Base-by-base conservation (phyloP, 2,888 invertebrate species). In the Ommatoiulus sabulosus region DNA sequence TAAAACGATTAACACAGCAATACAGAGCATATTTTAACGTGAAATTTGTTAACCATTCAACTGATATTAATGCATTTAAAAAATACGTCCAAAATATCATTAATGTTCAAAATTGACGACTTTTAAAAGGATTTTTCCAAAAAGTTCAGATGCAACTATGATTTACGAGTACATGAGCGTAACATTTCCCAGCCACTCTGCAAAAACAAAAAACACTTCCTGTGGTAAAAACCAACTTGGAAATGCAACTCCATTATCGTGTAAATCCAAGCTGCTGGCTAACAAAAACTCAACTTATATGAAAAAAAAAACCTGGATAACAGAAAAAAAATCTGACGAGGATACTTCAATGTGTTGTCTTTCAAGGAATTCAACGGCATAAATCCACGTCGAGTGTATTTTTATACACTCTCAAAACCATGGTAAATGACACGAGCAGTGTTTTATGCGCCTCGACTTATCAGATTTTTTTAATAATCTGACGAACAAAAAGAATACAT, bases 381-480 rank as follows among this genome's bases (percentile, higher is more conserved):
- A 72, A 72, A 72, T 72, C 24, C 7, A 6, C 7, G 24, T 24
- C 6, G 72, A 72, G 72, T 72, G 72, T 24, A 24, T 24, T 72
- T 72, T 72, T 24, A 72, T 24, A 72, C 10, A 72, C 72, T 72
- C 72, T 20, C n/a, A 24, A 72, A 72, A 24, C 72, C 20, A 24
- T 72, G 72, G 72, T n/a, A 72, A 72, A 24, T 72, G 72, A n/a
- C 72, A 72, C 72, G 72, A 20, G 72, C 72, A 72, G 20, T 20
- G 72, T 72, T 72, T 72, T 72, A 72, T 72, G 72, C 8, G 72
- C 72, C 72, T 72, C 72, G 24, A 72, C 72, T 72, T 72, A 72
- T 72, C 72, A 72, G 72, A 72, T 72, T 72, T 72, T 72, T 72
- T 72, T 72, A 72, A 72, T 72, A 72, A 72, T 72, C 72, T 72